Percentiles rank a stretch among this genome's conserved stretches.
Conservation (phyloP, 2,797 vertebrate species). For the Gorsachius magnificus region DNA sequence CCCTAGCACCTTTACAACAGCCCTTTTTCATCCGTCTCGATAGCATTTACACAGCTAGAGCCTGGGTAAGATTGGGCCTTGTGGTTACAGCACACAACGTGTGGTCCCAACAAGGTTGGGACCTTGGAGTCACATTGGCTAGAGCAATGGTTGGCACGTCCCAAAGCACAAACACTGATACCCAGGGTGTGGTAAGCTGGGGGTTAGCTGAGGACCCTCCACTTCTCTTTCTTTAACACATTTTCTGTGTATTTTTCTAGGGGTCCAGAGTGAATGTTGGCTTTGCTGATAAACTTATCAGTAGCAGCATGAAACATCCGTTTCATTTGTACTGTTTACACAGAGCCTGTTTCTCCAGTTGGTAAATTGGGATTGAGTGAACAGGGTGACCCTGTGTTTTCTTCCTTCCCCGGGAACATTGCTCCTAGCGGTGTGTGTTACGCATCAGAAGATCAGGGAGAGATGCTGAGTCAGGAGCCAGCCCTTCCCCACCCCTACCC, state of each 20-base stretch:
- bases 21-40: background rate
- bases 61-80: background rate
- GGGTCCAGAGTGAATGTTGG: background rate
- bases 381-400: background rate
- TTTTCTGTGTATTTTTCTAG: background rate
- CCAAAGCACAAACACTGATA: background rate
- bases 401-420: rapidly evolving
- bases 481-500: background rate
- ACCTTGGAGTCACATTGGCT: rapidly evolving
- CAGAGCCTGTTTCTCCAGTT: background rate
- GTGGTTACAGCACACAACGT: background rate
- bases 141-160: background rate
- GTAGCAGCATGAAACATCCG: background rate
- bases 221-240: background rate
- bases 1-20: background rate
- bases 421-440: background rate
- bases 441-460: rapidly evolving
- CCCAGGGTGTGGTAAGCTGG: background rate
- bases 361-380: background rate
- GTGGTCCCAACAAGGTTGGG: no score
- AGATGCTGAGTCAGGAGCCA: background rate
- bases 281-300: constrained; percentile 52
- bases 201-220: constrained; percentile 13
- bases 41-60: background rate
- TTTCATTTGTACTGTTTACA: constrained; percentile 1